Base-by-base conservation (phyloP, 2,888 invertebrate genomes). In the Opisthograptis luteolata region DNA sequence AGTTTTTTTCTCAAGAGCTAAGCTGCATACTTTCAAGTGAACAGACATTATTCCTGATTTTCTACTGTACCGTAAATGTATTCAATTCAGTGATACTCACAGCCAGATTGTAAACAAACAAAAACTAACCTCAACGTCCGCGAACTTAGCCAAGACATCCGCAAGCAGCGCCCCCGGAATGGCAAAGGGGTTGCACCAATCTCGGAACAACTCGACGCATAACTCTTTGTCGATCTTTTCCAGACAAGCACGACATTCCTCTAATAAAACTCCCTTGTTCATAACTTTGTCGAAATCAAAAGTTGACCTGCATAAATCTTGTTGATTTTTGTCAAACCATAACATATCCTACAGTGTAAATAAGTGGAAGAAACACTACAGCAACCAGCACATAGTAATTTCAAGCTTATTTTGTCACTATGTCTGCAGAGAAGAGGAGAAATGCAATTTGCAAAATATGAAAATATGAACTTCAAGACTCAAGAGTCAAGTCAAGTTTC, bases 181-280 rank as follows among this genome's bases (percentile, higher is more conserved):
- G 0, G 68, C 60, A 81, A 82, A 84, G 2, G 75, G 68, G 3
- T 76, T 31, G 15, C 24, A 24, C 50, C 50, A 44, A 1, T 12
- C 9, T 14, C 25, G 30, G 31, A 45, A 45, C 30, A 51, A 31
- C 17, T 20, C 19, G 5, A 35, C 14, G 3, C 17, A 12, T 8
- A 31, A n/a, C 3, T 36, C 40, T 64, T 59, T 41, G 15, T 66
- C 64, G 25, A 77, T 57, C 22, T 62, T 64, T 49, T 69, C 62
- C 2, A 86, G 70, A 60, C 87, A 88, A 35, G 81, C 71, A 2
- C 87, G 79, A 52, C 87, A 88, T 69, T 84, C 82, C 30, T 27
- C 42, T n/a, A 17, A 14, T 7, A 5, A 9, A 17, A 4, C 5
- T 8, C 7, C 12, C 22, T 9, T 13, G 3, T 28, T 17, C 35